Base-by-base conservation (phyloP, 2,888 invertebrate genomes). In the Noctua janthe region DNA sequence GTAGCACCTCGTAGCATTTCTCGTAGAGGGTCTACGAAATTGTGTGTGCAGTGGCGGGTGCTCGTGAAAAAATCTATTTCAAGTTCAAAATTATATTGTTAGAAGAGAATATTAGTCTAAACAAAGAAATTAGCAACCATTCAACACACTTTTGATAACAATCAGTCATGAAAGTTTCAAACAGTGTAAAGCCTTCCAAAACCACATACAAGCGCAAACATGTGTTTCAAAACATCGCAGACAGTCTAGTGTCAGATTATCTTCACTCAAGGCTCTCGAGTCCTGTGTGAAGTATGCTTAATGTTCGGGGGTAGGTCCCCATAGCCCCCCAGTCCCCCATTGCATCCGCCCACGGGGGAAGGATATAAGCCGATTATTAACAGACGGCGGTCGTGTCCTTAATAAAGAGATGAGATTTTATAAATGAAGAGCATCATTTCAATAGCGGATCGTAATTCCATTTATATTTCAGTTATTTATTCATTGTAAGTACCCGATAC, bases 301-400 rank as follows among this genome's bases (percentile, higher is more conserved):
- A 86, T 80, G 78, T 81, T 76, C 69, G 83, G 76, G 80, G 71
- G 76, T 70, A 82, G 76, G 64, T 74, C 80, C 73, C 82, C 82
- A 43, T 78, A 69, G 66, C 82, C 59, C 74, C 76, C 64, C 43
- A 54, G 54, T 56, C 17, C 73, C 78, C 84, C 74, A 74, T 73
- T 81, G 87, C 83, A 83, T 76, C 81, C 79, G 54, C 86, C 67
- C 81, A 83, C 88, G 86, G 86, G 87, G 89, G 91, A 87, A 88
- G 89, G 89, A 91, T 91, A 90, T 94, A 95, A 95, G 94, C 94
- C 92, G 94, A 95, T 95, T 95, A 95, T 92, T 90, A 93, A 90
- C 93, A 93, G 93, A 92, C 92, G 91, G 90, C 87, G 90, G 91
- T 89, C 90, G 90, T 91, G 89, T 92, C 91, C 91, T 91, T 89